Evolutionary conservation across 2,888 invertebrate genomes (phyloP), one percentile per base, ranked within the genome.

Genomic region (Apomyelois bistriatella): DNA sequence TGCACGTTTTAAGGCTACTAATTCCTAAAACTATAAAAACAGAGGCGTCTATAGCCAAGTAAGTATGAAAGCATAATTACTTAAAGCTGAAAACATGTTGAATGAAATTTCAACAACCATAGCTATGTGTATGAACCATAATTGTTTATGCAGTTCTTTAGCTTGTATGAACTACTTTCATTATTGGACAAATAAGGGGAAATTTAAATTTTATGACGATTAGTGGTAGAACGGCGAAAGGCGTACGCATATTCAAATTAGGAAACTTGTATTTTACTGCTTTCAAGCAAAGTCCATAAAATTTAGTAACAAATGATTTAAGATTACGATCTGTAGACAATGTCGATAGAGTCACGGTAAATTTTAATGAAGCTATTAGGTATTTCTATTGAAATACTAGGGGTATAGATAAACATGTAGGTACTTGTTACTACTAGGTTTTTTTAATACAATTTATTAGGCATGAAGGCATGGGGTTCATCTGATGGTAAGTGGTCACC

Each of bases 321-420:
- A 43, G 42, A 43, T 43, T 43, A 28, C 17, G 17, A 41, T 41
- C 41, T 41, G 16, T 41, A n/a, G 17, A 41, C 41, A 32, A 17
- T 10, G 41, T 16, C n/a, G 17, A 41, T 41, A 22, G 8, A 41
- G 17, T 17, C 41, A 41, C 41, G 32, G 7, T 32, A 10, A 10
- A 32, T 22, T 22, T 22, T 22, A 22, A 22, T 22, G 22, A 22
- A 22, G 22, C 5, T 22, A 5, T 22, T 22, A 3, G 5, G 22
- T n/a, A n/a, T n/a, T n/a, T 22, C 22, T 22, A 22, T 5, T 22
- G 22, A 22, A 22, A 22, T 22, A 5, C 5, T 22, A 2, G 22
- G 5, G 22, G 3, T 22, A 22, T 22, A n/a, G n/a, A n/a, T n/a
- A n/a, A n/a, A n/a, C n/a, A n/a, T n/a, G n/a, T n/a, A n/a, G n/a